Evolutionary conservation across 1,140 invertebrate genomes (phyloP), one percentile per base, ranked within the genome.

Genomic region (Eriosoma lanigerum): DNA sequence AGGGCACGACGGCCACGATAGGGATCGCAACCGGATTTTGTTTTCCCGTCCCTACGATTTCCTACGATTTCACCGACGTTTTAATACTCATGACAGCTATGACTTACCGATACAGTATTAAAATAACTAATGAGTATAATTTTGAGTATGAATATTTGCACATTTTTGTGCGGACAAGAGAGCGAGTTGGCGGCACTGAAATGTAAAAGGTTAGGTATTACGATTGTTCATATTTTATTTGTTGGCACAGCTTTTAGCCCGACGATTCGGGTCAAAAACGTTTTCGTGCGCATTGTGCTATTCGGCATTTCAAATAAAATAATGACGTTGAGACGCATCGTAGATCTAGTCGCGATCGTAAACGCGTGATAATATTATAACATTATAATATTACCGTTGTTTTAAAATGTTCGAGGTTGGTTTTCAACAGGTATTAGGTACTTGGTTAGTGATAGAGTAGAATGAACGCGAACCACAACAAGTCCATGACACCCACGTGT

Each of bases 361-460:
- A 38, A 38, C 32, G 32, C 32, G 62, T 3, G 62, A 1, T 38
- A 44, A n/a, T 38, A 13, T 21, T 64, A n/a, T 64, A 1, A n/a
- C 15, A 15, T 1, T 50, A 21, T 72, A 10, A 8, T 72, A 12
- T 52, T 52, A 13, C 29, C 48, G 75, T 48, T 46, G 5, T 60
- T 62, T 62, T 78, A 78, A n/a, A 60, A 78, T 26, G 9, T 62
- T 48, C 56, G 56, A 48, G 75, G 75, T 48, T 56, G 75, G 75
- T 78, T 78, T 78, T 78, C 56, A 48, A 78, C 75, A 78, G 75
- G 75, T 78, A 29, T 38, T 29, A 29, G 73, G 52, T 76, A 24
- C 15, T 24, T 19, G 52, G 29, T 46, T 38, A 46, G 32, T 24
- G 56, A n/a, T 72, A 50, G 68, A 26, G 68, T 72, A 56, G 26